Evolutionary conservation across 1,140 invertebrate genomes (phyloP), one percentile per base, ranked within the genome.

Genomic region (Hylaeus volcanicus): DNA sequence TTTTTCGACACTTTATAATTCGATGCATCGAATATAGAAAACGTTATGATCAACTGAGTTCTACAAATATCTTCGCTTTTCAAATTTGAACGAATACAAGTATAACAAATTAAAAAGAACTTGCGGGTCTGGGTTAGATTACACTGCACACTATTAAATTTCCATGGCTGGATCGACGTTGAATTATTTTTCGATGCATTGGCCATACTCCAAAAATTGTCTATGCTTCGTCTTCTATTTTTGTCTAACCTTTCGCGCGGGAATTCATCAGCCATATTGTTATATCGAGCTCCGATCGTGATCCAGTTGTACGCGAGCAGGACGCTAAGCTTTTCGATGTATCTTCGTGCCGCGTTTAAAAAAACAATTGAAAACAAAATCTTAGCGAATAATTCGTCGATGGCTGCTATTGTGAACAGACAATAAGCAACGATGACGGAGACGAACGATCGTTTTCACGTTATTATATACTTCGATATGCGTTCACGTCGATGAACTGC

Each of bases 341-440:
- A 64, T 68, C 43, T 37, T 69, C 51, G 12, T 58, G 55, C 3
- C 43, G 39, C 60, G 56, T 77, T 70, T 64, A 41, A 48, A 74
- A 53, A 63, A 56, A 74, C 41, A 56, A 74, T 65, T 65, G 1
- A 51, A 82, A 71, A 74, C 9, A 53, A n/a, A 70, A 63, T 71
- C 51, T 69, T 78, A 73, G 60, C 77, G 51, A 90, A 81, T 88
- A 83, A 91, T 88, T 91, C 88, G 88, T 89, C 84, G 89, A 90
- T 88, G 86, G 90, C 92, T 93, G 92, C 92, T 93, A 91, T 93
- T 92, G 92, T 92, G 92, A 93, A 92, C 90, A 91, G 92, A 93
- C 92, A 93, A 93, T 93, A 93, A 93, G 91, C 92, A 92, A 93
- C 73, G 65, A 85, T 39, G 69, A 63, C 48, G 26, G 41, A 72